Evolutionary conservation across 2,888 invertebrate genomes (phyloP), one percentile per base, ranked within the genome.

Genomic region (Entomobrya proxima): DNA sequence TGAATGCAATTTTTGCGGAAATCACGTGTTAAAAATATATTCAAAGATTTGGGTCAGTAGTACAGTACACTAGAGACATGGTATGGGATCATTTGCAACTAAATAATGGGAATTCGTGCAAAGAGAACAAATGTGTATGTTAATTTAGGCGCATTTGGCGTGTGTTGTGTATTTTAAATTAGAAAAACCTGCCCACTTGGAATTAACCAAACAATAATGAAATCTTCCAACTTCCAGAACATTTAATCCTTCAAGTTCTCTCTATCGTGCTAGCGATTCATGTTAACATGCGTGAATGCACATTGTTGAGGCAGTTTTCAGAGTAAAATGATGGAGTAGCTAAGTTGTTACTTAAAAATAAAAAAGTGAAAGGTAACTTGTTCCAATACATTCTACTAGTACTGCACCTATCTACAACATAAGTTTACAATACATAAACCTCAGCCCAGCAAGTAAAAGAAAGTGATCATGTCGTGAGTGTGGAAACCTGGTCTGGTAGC

Each of bases 191-290:
- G 18, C 18, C 55, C 55, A 13, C 55, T 18, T 52, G 32, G 37
- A 7, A 69, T 2, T 5, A 9, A 35, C 24, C n/a, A 64, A 13
- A 40, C 24, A 47, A 50, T 50, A 67, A 64, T 64, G 61, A 78
- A 78, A 67, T 78, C 78, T 77, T 52, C 37, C 75, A n/a, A 11
- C 37, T 78, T 64, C 52, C 67, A 78, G 67, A 47, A 67, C 78
- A 78, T 78, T 67, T 64, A 78, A 67, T 67, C 50, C 47, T 67
- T 47, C 50, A 78, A 78, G 55, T 67, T 67, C 35, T 47, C n/a
- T 64, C 0, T 55, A 18, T 35, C n/a, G 75, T 44, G 47, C 55
- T 32, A 21, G 21, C 55, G n/a, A 52, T 32, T 75, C 50, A 52
- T 52, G 35, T 74, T 74, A 47, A 18, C 52, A 74, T 32, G 52